phyloP scores from a whole-genome alignment of 2,797 vertebrate genomes.

The Xyrichtys novacula region DNA sequence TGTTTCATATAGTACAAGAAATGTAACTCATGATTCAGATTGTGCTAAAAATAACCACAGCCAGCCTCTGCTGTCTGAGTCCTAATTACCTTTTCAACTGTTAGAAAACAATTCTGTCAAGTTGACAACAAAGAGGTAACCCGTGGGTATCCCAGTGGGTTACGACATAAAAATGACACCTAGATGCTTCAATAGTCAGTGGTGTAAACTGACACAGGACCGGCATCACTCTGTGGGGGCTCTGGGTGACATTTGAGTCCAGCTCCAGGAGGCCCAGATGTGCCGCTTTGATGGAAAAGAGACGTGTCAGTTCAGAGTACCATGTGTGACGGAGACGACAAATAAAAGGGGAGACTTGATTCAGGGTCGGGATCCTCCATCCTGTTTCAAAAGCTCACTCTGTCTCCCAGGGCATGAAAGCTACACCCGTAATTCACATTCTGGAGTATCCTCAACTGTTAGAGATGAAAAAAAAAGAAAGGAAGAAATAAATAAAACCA shows the following conservation, averaged over 20 bases:
- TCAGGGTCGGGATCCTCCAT: conserved; percentile 23
- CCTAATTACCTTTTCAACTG: conserved; percentile 3
- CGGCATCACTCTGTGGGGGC: conserved; percentile 51
- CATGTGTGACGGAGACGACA: conserved; percentile 48
- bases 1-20: too few relatives aligned
- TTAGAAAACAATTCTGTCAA: conserved; percentile 21
- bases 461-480: conserved; percentile 47
- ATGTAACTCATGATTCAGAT: too few relatives aligned
- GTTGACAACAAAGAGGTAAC: conserved; percentile 4
- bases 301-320: conserved; percentile 70
- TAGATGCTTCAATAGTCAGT: conserved; percentile 46
- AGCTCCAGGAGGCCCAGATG: conserved; percentile 76
- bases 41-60: too few relatives aligned
- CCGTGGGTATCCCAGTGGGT: conserved; percentile 51
- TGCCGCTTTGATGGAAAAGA: conserved; percentile 74
- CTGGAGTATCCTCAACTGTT: conserved; percentile 45
- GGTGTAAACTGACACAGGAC: conserved; percentile 51
- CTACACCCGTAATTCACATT: conserved; percentile 18
- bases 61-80: conserved; percentile 1
- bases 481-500: conserved; percentile 66
- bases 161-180: conserved; percentile 50
- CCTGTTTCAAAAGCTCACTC: conserved; percentile 31
- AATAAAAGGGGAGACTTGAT: conserved; percentile 39
- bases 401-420: conserved; percentile 8
- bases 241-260: conserved; percentile 77